Base-by-base conservation (phyloP, 2,113 vertebrate genomes). In the Neolamprologus sp. region DNA sequence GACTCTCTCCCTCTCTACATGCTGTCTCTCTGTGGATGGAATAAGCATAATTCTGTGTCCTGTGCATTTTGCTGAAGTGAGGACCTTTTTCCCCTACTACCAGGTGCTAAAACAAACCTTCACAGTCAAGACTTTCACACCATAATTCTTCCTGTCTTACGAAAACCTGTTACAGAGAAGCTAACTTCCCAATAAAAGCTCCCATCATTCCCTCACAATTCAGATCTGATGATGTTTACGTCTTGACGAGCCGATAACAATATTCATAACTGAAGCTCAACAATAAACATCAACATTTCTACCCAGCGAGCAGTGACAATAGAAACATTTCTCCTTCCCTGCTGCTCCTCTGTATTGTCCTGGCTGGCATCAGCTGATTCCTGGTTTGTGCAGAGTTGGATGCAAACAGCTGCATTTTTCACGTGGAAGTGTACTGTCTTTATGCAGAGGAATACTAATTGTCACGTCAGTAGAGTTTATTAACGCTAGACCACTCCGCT, bases 401-500 rank as follows among this genome's bases (percentile, higher is more conserved):
- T 26, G 45, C 55, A 88, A 89, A 75, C 81, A 51, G 82, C 68
- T 47, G 80, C 42, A 31, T 88, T 82, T 78, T 82, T 88, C 79
- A 23, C 8, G 1, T 83, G 89, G 12, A 6, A 65, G 75, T 14
- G 33, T 58, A 54, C 82, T 71, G 82, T 73, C 73, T 86, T 88
- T 80, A 85, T 42, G 57, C 31, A 49, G 85, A 49, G 21, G 75
- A 85, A 60, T 85, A 73, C 90, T 95, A 91, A 94, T 92, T 90
- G 89, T 88, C 80, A 53, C 42, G 91, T 95, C 92, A 26, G 88
- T 87, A 47, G 82, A 78, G 91, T 91, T 94, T 95, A 94, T 94
- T 91, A 90, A 94, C 51, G 47, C 88, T 42, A 37, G 80, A 80
- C 89, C 91, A 82, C 88, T 80, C 53, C 26, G 73, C 92, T 91